Evolutionary conservation across 2,797 vertebrate species (phyloP).

Genomic region (Botia kubotai): DNA sequence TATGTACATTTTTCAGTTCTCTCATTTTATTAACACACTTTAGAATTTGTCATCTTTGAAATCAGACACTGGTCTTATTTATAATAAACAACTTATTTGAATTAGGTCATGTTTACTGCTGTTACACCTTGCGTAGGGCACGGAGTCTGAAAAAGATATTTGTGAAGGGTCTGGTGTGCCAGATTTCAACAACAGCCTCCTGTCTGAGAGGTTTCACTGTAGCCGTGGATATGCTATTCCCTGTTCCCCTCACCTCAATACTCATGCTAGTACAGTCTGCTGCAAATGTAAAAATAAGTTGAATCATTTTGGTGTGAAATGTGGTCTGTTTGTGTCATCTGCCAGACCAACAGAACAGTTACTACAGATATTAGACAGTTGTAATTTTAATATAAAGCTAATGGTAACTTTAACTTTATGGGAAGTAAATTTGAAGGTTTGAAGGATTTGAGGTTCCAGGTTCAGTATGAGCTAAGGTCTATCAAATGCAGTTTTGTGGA

Average conservation of each 20-base stretch:
- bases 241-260: neutral
- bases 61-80: neutral
- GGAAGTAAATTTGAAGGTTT: neutral
- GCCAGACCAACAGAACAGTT: neutral
- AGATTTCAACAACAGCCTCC: conserved; percentile 32
- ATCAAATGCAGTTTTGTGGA: no score
- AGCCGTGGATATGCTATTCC: neutral
- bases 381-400: neutral
- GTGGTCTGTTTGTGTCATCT: neutral
- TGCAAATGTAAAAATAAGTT: neutral
- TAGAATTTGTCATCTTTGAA: neutral
- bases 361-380: neutral
- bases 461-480: neutral
- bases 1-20: neutral
- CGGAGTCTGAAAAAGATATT: conserved; percentile 30
- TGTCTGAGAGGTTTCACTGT: conserved; percentile 3
- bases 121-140: conserved; percentile 21
- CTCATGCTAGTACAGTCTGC: neutral
- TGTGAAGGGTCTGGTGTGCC: conserved; percentile 31
- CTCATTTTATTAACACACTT: neutral
- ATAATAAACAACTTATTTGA: neutral
- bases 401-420: neutral
- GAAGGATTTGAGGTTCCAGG: neutral
- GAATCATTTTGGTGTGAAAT: neutral
- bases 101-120: conserved; percentile 20